Evolutionary conservation across 2,113 vertebrate species (phyloP).

Genomic region (Perca fluviatilis): DNA sequence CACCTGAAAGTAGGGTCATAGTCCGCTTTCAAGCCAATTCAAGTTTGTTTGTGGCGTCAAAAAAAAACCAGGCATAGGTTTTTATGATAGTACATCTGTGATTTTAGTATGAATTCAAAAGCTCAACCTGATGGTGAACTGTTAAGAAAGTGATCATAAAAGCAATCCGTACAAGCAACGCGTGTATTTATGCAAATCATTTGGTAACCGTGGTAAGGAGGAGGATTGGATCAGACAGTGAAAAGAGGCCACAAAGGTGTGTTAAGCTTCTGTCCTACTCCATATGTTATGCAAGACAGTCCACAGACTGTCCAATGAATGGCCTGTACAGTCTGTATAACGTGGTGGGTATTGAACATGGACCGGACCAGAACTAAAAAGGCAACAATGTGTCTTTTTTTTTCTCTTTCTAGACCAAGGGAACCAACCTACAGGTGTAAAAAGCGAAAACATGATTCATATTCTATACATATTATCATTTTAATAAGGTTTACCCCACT

Average conservation of each 20-base stretch:
- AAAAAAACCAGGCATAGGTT: background rate
- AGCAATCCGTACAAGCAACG: background rate
- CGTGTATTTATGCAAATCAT: background rate
- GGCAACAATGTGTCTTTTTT: background rate
- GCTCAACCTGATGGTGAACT: background rate
- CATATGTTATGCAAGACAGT: background rate
- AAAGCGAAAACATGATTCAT: background rate
- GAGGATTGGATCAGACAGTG: background rate
- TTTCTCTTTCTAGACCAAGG: background rate
- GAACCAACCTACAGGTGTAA: background rate
- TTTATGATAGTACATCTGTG: background rate
- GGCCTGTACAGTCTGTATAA: background rate
- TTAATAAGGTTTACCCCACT: background rate
- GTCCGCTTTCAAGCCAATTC: background rate
- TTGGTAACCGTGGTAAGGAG: background rate
- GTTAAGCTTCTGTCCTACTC: background rate
- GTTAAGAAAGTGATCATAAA: background rate
- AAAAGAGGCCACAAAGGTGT: background rate
- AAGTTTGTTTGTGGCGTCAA: too few species aligned
- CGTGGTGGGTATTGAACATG: background rate
- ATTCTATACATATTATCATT: background rate
- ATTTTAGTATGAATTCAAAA: constrained; percentile 7
- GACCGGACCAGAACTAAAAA: background rate
- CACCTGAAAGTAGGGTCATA: too few species aligned
- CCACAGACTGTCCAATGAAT: background rate